Evolutionary conservation across 1,140 invertebrate species (phyloP).

Genomic region (Drosophila kikkawai): DNA sequence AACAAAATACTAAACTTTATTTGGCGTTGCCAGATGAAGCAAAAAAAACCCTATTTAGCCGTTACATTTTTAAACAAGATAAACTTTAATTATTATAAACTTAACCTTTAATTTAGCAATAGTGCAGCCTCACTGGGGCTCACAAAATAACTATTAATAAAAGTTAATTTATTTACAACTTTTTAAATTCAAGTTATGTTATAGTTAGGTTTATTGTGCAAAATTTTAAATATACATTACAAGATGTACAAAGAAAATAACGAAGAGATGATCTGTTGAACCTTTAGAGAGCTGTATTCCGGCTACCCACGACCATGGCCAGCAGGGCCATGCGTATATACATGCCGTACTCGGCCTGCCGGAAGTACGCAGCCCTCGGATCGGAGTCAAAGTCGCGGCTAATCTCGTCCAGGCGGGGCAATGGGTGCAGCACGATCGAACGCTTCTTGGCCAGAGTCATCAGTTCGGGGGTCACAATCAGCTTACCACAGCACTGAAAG

Average conservation of each 20-base stretch:
- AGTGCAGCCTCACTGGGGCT: no score
- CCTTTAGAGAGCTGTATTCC: slow-evolving; percentile 50
- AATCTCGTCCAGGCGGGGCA: slow-evolving; percentile 98
- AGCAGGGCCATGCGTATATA: slow-evolving; percentile 99
- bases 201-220: background rate
- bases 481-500: slow-evolving; percentile 91
- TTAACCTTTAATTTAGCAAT: no score
- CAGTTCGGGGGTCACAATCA: slow-evolving; percentile 96
- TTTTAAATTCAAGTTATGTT: background rate
- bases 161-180: no score
- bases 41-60: no score
- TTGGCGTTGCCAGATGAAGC: no score
- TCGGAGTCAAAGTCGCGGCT: slow-evolving; percentile 97
- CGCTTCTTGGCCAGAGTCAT: slow-evolving; percentile 97
- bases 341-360: slow-evolving; percentile 99
- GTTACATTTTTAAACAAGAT: no score
- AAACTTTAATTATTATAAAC: no score
- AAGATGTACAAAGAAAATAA: background rate
- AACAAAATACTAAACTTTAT: no score
- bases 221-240: slow-evolving; percentile 9
- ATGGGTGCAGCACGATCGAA: slow-evolving; percentile 99
- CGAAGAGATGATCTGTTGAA: background rate
- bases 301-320: slow-evolving; percentile 93
- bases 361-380: slow-evolving; percentile 98
- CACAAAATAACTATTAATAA: no score